Evolutionary conservation across 2,113 vertebrate species (phyloP).

Genomic region (Penelope pileata): DNA sequence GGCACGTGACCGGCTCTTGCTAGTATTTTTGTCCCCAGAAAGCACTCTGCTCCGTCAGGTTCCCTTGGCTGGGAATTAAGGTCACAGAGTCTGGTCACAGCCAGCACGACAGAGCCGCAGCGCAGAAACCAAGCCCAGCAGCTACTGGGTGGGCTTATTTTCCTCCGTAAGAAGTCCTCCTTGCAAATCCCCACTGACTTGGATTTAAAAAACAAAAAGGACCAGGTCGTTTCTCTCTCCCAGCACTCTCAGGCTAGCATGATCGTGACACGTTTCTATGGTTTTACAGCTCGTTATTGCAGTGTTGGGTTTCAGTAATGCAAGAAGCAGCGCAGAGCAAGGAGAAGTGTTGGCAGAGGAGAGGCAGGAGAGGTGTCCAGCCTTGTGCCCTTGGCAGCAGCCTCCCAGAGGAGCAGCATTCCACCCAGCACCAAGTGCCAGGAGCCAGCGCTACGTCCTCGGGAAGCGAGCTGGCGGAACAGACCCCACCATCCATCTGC

Average conservation of each 20-base stretch:
- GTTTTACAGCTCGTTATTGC: not conserved
- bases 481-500: too few relatives aligned
- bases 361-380: not conserved
- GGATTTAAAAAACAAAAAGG: not conserved
- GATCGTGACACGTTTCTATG: fast-evolving
- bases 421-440: too few relatives aligned
- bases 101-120: not conserved
- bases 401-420: too few relatives aligned
- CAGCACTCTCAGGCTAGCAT: not conserved
- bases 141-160: not conserved
- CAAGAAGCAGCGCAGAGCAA: fast-evolving
- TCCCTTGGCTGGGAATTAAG: not conserved
- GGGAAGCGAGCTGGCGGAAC: fast-evolving
- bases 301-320: not conserved
- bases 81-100: not conserved
- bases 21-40: not conserved
- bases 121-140: not conserved
- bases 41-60: not conserved
- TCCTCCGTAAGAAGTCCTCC: not conserved
- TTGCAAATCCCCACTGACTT: not conserved
- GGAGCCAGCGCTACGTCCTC: not conserved
- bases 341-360: fast-evolving
- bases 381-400: not conserved
- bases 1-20: fast-evolving
- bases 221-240: not conserved